Conservation (phyloP, 2,888 invertebrate genomes). For the Melinaea marsaeus region DNA sequence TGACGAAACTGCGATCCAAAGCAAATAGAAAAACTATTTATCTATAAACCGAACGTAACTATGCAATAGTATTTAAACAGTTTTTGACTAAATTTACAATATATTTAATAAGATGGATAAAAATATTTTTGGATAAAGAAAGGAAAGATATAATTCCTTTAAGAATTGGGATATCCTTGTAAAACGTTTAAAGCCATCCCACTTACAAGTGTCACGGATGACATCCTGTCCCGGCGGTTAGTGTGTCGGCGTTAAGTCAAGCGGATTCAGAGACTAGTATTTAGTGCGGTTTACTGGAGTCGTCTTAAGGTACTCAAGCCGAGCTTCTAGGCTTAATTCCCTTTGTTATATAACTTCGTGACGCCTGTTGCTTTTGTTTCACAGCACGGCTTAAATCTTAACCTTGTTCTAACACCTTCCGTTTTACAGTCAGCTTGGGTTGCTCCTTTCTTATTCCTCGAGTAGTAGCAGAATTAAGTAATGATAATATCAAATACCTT, state of each 20-base stretch:
- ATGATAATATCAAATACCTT: neutral
- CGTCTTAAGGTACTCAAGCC: slow-evolving; percentile 24
- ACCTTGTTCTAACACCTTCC: slow-evolving; percentile 8
- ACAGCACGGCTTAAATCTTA: slow-evolving; percentile 15
- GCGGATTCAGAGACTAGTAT: slow-evolving; percentile 7
- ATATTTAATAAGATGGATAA: too few relatives aligned
- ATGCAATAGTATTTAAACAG: too few relatives aligned
- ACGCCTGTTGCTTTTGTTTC: slow-evolving; percentile 23
- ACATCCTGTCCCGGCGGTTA: slow-evolving; percentile 15
- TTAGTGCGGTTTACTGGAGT: slow-evolving; percentile 21
- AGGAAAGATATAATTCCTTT: too few relatives aligned
- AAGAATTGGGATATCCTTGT: neutral
- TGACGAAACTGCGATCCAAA: too few relatives aligned
- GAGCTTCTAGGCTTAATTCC: slow-evolving; percentile 25
- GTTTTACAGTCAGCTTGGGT: neutral
- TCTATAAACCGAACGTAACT: too few relatives aligned
- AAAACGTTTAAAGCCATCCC: neutral
- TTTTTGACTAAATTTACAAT: too few relatives aligned
- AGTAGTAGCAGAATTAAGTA: too few relatives aligned
- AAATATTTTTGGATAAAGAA: too few relatives aligned
- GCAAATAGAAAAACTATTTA: too few relatives aligned
- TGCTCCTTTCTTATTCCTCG: neutral
- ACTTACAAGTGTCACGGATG: neutral
- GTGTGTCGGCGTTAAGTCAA: slow-evolving; percentile 22
- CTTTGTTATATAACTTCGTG: slow-evolving; percentile 22